phyloP scores from a whole-genome alignment of 2,797 vertebrate genomes.

The Hephaestus fuliginosus region DNA sequence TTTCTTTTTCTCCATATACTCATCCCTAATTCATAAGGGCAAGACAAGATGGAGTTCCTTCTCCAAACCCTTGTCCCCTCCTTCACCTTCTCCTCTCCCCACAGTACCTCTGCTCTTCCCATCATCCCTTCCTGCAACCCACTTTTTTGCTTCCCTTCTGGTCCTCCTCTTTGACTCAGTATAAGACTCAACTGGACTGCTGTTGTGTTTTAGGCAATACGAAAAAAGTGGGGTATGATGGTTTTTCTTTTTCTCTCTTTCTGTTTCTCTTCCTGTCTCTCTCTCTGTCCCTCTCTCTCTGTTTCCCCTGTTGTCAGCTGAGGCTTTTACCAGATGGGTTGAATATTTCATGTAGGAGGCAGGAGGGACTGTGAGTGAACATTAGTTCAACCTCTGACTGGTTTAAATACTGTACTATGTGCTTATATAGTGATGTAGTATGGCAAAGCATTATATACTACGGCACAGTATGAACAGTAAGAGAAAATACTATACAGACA shows the following conservation, averaged over 20 bases:
- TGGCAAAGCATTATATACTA: neutral
- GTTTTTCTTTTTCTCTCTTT: slow-evolving; percentile 5
- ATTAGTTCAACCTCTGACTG: slow-evolving; percentile 38
- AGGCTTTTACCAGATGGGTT: slow-evolving; percentile 76
- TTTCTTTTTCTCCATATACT: slow-evolving; percentile 67
- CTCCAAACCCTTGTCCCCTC: slow-evolving; percentile 48
- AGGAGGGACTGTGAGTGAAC: slow-evolving; percentile 55
- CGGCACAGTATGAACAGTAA: neutral
- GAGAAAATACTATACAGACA: too few relatives aligned
- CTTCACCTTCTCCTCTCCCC: slow-evolving; percentile 33
- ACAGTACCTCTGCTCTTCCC: slow-evolving; percentile 14
- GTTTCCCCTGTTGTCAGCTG: slow-evolving; percentile 39
- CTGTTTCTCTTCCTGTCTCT: too few relatives aligned
- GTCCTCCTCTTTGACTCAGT: neutral
- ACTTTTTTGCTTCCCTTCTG: neutral
- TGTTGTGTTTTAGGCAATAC: neutral
- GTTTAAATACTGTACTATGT: slow-evolving; percentile 27
- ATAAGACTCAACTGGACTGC: slow-evolving; percentile 8
- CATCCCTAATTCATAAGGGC: slow-evolving; percentile 75
- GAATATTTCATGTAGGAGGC: slow-evolving; percentile 84
- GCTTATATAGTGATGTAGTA: slow-evolving; percentile 1
- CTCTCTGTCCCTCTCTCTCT: neutral
- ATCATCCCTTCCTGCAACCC: slow-evolving; percentile 19
- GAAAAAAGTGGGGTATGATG: slow-evolving; percentile 14
- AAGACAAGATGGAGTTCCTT: slow-evolving; percentile 68